Evolutionary conservation across 1,140 invertebrate species (phyloP).

Genomic region (Trichonephila clavipes): DNA sequence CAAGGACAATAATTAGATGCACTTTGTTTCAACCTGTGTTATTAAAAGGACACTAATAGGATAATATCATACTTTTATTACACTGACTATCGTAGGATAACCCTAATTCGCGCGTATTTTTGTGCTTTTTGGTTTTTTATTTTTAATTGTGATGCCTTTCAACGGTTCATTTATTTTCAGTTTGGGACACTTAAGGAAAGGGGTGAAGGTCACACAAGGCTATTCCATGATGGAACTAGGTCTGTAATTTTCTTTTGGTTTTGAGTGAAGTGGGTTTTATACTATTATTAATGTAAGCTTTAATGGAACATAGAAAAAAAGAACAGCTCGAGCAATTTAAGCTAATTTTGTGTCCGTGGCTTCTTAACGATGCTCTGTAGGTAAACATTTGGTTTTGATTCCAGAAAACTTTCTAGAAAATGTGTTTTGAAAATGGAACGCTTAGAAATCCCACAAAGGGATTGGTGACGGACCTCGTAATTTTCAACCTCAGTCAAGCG

Average conservation of each 20-base stretch:
- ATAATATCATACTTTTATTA: not conserved
- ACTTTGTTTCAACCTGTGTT: conserved; percentile 3
- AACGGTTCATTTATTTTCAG: not conserved
- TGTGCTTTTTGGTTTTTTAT: not conserved
- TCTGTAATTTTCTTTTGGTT: not conserved
- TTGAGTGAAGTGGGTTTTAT: not conserved
- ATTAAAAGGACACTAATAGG: conserved; percentile 10
- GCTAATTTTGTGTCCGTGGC: too few relatives aligned
- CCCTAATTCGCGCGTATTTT: too few relatives aligned
- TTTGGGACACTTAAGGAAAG: not conserved
- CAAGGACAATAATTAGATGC: not conserved
- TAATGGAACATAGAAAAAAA: too few relatives aligned
- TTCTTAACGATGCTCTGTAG: too few relatives aligned
- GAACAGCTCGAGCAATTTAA: too few relatives aligned
- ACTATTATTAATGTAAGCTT: too few relatives aligned
- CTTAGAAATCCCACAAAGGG: too few relatives aligned
- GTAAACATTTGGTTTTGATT: too few relatives aligned
- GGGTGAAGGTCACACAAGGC: not conserved
- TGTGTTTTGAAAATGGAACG: too few relatives aligned
- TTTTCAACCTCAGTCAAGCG: too few relatives aligned
- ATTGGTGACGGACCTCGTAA: too few relatives aligned
- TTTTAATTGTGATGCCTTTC: not conserved
- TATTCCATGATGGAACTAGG: not conserved
- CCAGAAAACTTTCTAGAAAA: too few relatives aligned
- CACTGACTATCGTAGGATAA: not conserved